Conservation (phyloP, 2,113 vertebrate species). For the Microtus montanus region DNA sequence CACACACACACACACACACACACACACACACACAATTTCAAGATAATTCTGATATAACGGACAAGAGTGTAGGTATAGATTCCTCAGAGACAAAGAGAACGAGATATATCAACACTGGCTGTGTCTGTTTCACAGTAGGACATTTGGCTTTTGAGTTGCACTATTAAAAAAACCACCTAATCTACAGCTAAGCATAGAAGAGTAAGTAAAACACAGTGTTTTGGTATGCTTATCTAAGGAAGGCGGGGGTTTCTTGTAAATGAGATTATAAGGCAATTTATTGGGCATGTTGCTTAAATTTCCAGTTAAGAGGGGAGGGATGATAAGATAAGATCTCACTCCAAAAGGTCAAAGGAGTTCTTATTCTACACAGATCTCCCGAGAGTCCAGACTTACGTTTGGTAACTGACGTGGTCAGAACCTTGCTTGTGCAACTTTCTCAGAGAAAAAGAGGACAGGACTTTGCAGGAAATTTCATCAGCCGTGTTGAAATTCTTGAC, state of each 20-base stretch:
- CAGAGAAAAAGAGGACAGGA: not conserved
- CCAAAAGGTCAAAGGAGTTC: not conserved
- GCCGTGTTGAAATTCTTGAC: not conserved
- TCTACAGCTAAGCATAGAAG: not conserved
- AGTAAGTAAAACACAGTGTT: not conserved
- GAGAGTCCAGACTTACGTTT: not conserved
- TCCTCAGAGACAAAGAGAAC: not conserved
- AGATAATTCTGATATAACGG: not conserved
- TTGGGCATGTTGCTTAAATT: not conserved
- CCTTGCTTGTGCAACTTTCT: not conserved
- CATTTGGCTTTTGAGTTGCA: not conserved
- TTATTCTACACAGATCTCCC: not conserved
- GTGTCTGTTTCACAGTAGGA: not conserved
- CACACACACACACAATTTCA: not conserved
- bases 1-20: not conserved
- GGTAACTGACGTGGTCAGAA: not conserved
- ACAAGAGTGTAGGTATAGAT: not conserved
- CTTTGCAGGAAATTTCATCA: conserved; percentile 8
- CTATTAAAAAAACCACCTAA: not conserved
- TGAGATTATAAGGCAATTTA: not conserved
- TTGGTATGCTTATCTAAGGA: not conserved
- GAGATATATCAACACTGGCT: not conserved
- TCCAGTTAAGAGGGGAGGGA: not conserved
- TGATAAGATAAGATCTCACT: not conserved
- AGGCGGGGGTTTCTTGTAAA: not conserved